Percentiles rank a stretch among this genome's conserved stretches.
Evolutionary conservation across 1,140 invertebrate genomes (phyloP).

Genomic region (Eufriesea mexicana): DNA sequence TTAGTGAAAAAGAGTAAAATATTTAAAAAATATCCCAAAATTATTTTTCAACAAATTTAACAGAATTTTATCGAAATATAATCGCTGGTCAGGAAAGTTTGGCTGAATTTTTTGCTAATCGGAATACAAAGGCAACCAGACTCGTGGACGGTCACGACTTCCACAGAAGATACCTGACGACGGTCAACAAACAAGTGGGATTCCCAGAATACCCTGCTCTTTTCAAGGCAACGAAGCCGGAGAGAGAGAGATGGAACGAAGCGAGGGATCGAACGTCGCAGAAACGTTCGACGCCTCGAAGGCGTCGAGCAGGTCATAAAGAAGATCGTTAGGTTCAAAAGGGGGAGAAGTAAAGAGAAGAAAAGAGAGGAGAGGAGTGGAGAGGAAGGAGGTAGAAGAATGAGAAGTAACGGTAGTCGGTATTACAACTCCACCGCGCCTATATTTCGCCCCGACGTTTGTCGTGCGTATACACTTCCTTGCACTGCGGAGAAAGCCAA

Average conservation of each 20-base stretch:
- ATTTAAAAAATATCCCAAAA: too few species aligned
- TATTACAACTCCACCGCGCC: slow-evolving; percentile 62
- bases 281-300: slow-evolving; percentile 26
- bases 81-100: too few species aligned
- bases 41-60: too few species aligned
- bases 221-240: not conserved
- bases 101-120: too few species aligned
- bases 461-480: slow-evolving; percentile 36
- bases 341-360: slow-evolving; percentile 10
- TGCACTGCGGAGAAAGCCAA: slow-evolving; percentile 53
- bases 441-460: slow-evolving; percentile 53
- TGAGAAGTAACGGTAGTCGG: slow-evolving; percentile 66
- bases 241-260: not conserved
- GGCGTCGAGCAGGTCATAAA: slow-evolving; percentile 44
- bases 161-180: slow-evolving; percentile 1
- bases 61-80: too few species aligned
- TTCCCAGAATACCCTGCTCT: not conserved
- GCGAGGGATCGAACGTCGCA: not conserved
- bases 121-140: too few species aligned
- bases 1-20: too few species aligned
- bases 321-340: slow-evolving; percentile 36
- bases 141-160: not conserved
- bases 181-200: not conserved
- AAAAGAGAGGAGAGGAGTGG: slow-evolving; percentile 22
- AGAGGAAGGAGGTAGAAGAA: slow-evolving; percentile 50